These are phyloP conservation scores for Bombylius major DNA, from an alignment of 2,888 invertebrate species.

Conservation along the genomic window DNA sequence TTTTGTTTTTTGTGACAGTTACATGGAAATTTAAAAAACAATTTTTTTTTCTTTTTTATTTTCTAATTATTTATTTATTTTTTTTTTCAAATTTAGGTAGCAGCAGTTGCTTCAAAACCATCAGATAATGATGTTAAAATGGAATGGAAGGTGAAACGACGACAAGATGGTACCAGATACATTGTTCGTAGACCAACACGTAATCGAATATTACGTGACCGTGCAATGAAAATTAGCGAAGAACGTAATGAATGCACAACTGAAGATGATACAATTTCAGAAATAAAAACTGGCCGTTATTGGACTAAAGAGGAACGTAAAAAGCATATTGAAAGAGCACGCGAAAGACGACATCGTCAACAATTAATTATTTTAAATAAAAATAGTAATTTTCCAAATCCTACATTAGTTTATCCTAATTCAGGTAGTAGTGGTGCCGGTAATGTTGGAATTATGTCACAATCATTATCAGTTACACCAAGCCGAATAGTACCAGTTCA, in stretches of 20 bases:
- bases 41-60: no score
- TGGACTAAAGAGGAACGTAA: conserved; percentile 67
- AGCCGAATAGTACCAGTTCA: conserved; percentile 38
- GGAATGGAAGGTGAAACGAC: conserved; percentile 65
- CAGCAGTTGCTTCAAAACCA: conserved; percentile 1
- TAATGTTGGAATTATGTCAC: no score
- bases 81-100: not conserved
- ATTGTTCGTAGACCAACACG: conserved; percentile 59
- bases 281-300: conserved; percentile 61
- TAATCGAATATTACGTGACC: conserved; percentile 50
- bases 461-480: not conserved
- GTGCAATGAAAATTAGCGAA: conserved; percentile 51
- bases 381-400: conserved; percentile 15
- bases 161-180: conserved; percentile 64
- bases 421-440: not conserved
- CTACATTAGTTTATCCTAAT: not conserved
- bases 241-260: conserved; percentile 52
- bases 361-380: conserved; percentile 21
- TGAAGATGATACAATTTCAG: conserved; percentile 66
- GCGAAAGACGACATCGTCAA: conserved; percentile 45
- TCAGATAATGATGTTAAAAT: conserved; percentile 31
- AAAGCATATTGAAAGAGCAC: conserved; percentile 55
- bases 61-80: no score
- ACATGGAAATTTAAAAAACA: no score
- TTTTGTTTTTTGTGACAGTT: no score